These are phyloP conservation scores for Pygoscelis adeliae DNA, from an alignment of 2,113 vertebrate species.

Conservation along the genomic window DNA sequence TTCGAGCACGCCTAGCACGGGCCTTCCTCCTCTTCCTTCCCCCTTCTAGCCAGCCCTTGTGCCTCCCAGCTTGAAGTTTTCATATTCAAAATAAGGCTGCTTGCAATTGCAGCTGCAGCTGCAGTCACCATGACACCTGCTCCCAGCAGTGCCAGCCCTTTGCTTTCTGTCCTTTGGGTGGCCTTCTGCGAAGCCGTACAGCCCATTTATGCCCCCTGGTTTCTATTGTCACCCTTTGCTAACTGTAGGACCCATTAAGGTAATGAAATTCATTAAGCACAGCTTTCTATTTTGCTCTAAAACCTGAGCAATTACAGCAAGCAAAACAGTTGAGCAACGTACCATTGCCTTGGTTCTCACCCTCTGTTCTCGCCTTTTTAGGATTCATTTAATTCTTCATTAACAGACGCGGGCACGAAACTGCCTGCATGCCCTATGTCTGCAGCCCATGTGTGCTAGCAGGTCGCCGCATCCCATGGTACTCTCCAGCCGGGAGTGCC, in stretches of 20 bases:
- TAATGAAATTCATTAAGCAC: not conserved
- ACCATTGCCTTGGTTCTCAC: not conserved
- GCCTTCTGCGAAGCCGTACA: not conserved
- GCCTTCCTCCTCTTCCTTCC: slow-evolving; percentile 22
- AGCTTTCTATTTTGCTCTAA: not conserved
- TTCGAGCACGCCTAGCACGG: not conserved
- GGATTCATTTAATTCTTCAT: not conserved
- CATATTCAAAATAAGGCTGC: slow-evolving; percentile 27
- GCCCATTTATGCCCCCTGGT: not conserved
- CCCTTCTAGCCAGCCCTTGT: not conserved
- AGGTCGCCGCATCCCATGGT: not conserved
- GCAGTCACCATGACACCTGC: not conserved
- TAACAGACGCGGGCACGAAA: not conserved
- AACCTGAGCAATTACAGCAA: not conserved
- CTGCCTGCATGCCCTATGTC: accelerated
- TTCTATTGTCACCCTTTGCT: not conserved
- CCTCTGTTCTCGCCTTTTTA: not conserved
- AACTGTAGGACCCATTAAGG: not conserved
- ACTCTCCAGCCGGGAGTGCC: accelerated
- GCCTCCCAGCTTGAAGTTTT: slow-evolving; percentile 12
- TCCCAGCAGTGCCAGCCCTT: not conserved
- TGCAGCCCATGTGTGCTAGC: not conserved
- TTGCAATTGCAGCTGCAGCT: not conserved
- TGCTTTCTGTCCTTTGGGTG: not conserved
- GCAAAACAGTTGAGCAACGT: not conserved